phyloP scores from a whole-genome alignment of 2,113 vertebrate genomes.

The Pipra filicauda region DNA sequence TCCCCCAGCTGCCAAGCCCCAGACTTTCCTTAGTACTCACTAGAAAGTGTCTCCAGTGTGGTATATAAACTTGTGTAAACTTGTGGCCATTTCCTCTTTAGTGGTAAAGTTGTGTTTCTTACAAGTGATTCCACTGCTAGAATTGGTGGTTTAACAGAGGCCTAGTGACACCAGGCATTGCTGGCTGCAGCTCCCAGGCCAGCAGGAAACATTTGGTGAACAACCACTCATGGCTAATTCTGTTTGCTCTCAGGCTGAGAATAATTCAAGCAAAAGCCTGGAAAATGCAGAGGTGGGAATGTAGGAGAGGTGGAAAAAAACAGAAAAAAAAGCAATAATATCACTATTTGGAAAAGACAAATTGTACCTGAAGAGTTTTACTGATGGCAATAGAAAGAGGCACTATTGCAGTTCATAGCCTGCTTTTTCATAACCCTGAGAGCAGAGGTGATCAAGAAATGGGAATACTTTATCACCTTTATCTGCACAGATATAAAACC shows the following conservation, averaged over 20 bases:
- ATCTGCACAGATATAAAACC: not conserved
- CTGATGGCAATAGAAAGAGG: not conserved
- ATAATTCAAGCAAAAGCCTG: slow-evolving; percentile 11
- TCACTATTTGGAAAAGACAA: not conserved
- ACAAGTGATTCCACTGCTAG: not conserved
- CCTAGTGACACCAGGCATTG: not conserved
- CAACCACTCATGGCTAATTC: not conserved
- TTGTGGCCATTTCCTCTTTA: not conserved
- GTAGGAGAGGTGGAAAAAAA: not conserved
- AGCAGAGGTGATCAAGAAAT: not conserved
- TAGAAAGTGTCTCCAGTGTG: not conserved
- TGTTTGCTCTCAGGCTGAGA: slow-evolving; percentile 56
- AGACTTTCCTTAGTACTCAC: not conserved
- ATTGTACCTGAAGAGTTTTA: not conserved
- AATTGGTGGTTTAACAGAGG: not conserved
- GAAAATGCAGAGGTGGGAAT: not conserved
- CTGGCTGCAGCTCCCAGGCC: not conserved
- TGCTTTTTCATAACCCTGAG: not conserved
- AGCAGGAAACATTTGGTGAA: not conserved
- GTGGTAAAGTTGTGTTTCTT: not conserved
- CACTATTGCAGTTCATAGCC: not conserved
- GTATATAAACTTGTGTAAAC: not conserved
- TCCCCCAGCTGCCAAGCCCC: not conserved
- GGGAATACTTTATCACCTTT: not conserved
- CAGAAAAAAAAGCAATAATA: not conserved